phyloP scores from a whole-genome alignment of 2,797 vertebrate genomes.

The Acestrorhynchus altus region DNA sequence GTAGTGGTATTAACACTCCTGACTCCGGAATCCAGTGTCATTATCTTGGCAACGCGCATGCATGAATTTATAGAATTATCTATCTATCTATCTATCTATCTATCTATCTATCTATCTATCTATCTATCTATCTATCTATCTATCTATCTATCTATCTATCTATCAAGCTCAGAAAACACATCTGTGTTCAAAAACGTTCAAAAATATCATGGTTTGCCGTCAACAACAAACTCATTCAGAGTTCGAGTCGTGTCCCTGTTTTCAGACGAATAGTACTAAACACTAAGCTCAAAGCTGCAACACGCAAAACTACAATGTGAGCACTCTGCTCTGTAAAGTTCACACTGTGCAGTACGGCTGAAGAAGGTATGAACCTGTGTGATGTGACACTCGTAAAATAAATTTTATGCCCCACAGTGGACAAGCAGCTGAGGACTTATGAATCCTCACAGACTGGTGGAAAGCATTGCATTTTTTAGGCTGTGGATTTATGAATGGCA shows the following conservation, averaged over 20 bases:
- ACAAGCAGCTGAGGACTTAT: conserved; percentile 20
- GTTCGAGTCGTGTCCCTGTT: background rate
- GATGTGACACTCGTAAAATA: conserved; percentile 22
- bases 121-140: too few relatives aligned
- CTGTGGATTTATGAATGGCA: conserved; percentile 22
- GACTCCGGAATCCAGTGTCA: too few relatives aligned
- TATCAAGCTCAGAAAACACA: background rate
- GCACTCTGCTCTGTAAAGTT: background rate
- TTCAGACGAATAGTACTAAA: background rate
- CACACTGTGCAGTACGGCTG: background rate
- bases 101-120: too few relatives aligned
- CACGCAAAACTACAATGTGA: background rate
- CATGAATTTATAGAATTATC: too few relatives aligned
- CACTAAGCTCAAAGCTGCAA: background rate
- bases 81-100: too few relatives aligned
- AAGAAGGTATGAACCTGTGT: conserved; percentile 18
- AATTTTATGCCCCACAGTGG: conserved; percentile 18
- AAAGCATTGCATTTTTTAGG: conserved; percentile 3
- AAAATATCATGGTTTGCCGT: background rate
- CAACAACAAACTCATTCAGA: background rate
- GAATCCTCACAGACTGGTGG: conserved; percentile 10
- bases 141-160: too few relatives aligned
- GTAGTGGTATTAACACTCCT: too few relatives aligned
- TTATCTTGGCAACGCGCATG: too few relatives aligned
- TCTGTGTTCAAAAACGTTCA: background rate